phyloP scores from a whole-genome alignment of 2,113 vertebrate species.

The Apteryx mantelli region DNA sequence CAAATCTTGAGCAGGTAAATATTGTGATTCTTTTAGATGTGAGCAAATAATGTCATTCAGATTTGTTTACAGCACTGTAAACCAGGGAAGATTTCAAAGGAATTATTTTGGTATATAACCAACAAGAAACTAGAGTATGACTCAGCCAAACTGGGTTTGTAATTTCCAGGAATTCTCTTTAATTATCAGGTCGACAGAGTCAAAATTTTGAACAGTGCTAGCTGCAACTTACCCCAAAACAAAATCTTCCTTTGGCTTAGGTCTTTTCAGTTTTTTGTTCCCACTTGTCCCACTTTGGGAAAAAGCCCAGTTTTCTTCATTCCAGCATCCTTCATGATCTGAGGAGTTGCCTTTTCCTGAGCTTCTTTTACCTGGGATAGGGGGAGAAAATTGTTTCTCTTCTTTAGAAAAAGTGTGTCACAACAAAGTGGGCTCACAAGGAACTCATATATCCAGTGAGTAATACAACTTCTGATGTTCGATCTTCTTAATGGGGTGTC shows the following conservation, averaged over 20 bases:
- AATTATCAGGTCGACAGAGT: neutral
- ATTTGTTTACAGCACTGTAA: neutral
- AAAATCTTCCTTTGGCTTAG: slow-evolving; percentile 93
- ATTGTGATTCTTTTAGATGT: neutral
- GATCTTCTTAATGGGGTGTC: neutral
- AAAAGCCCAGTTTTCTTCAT: slow-evolving; percentile 91
- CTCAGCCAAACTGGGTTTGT: neutral
- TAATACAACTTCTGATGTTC: neutral
- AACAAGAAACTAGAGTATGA: neutral
- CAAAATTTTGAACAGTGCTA: neutral
- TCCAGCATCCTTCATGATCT: slow-evolving; percentile 95
- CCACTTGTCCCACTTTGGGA: slow-evolving; percentile 85
- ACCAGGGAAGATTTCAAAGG: neutral
- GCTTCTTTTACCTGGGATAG: slow-evolving; percentile 90
- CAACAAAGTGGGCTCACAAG: neutral
- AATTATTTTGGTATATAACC: neutral
- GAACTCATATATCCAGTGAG: neutral
- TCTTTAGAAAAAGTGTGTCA: neutral
- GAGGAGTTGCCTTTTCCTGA: slow-evolving; percentile 90
- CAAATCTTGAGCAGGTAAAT: neutral
- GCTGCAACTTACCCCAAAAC: slow-evolving; percentile 84
- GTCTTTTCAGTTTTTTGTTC: slow-evolving; percentile 94
- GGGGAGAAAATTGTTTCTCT: slow-evolving; percentile 27
- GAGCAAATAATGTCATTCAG: neutral
- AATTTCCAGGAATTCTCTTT: neutral